Conservation (phyloP, 2,797 vertebrate species). For the Mus minutoides region DNA sequence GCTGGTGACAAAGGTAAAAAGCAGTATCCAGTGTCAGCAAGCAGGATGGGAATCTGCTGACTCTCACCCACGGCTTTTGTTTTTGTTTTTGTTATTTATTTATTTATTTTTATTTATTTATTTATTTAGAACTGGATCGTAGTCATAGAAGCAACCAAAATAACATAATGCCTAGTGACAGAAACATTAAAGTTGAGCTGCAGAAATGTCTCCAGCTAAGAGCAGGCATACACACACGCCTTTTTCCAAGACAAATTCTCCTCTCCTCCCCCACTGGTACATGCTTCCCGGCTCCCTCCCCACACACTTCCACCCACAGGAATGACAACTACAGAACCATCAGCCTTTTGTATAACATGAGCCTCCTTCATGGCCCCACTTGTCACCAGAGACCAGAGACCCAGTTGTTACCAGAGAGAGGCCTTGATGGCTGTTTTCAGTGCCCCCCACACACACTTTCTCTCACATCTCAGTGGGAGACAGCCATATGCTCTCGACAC, state of each 20-base stretch:
- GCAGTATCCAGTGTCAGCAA: neutral
- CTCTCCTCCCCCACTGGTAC: neutral
- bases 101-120: neutral
- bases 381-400: neutral
- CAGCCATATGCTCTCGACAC: neutral
- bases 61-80: neutral
- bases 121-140: neutral
- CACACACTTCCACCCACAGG: neutral
- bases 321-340: neutral
- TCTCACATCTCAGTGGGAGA: neutral
- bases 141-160: neutral
- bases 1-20: no score
- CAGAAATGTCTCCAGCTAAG: neutral
- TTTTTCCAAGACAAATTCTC: neutral
- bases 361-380: neutral
- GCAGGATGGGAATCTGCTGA: neutral
- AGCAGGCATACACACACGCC: neutral
- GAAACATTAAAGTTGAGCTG: slow-evolving; percentile 24
- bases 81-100: neutral
- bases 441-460: neutral
- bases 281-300: neutral
- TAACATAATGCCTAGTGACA: neutral
- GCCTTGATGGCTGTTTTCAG: neutral
- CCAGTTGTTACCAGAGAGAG: neutral
- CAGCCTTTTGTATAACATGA: neutral